phyloP scores from a whole-genome alignment of 2,113 vertebrate genomes.

The Fulica atra region DNA sequence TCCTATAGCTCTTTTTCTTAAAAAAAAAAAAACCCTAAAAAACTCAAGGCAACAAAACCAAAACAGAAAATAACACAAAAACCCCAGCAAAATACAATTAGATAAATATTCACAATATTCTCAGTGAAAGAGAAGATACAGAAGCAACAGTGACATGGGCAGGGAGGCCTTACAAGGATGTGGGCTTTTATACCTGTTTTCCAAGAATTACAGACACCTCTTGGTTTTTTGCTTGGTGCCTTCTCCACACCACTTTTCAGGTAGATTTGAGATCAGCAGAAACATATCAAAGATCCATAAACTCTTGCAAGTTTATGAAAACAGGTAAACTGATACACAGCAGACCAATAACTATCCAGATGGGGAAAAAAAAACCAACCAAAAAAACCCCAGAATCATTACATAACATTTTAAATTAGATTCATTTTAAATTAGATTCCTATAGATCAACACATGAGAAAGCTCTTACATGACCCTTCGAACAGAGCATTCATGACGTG shows the following conservation, averaged over 20 bases:
- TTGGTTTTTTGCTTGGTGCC: neutral
- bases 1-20: neutral
- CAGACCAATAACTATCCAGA: neutral
- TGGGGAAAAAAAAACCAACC: too few relatives aligned
- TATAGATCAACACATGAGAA: neutral
- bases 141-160: neutral
- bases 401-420: neutral
- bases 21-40: neutral
- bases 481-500: neutral
- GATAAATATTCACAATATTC: neutral
- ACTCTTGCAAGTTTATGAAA: neutral
- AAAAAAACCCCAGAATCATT: neutral
- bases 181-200: neutral
- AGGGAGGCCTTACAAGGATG: neutral
- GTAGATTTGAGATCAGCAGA: neutral
- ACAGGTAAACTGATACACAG: neutral
- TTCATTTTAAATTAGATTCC: neutral
- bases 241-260: neutral
- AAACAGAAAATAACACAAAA: neutral
- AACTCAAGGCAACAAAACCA: neutral
- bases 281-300: neutral
- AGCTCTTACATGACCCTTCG: neutral
- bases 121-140: neutral
- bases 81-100: neutral
- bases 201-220: neutral